These are phyloP conservation scores for Acanthopagrus latus DNA, from an alignment of 2,797 vertebrate genomes.

Conservation along the genomic window DNA sequence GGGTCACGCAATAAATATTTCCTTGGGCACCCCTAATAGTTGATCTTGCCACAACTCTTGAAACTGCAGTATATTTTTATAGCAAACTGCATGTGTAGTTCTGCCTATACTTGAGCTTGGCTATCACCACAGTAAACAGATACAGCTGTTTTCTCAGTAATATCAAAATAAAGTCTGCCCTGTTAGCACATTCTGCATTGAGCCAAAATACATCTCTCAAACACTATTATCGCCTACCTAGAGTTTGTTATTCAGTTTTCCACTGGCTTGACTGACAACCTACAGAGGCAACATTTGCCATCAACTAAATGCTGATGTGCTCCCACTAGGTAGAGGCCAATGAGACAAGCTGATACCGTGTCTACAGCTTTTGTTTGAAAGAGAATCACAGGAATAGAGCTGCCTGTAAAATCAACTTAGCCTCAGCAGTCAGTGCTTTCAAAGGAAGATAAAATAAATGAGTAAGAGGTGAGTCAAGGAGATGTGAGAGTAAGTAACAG, in stretches of 20 bases:
- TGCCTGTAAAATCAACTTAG: conserved; percentile 11
- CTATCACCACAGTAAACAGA: conserved; percentile 28
- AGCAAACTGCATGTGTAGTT: conserved; percentile 7
- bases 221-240: conserved; percentile 43
- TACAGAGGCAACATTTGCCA: conserved; percentile 34
- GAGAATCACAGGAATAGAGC: conserved; percentile 18
- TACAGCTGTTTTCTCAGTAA: conserved; percentile 30
- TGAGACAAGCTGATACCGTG: conserved; percentile 26
- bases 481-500: conserved; percentile 1
- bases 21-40: not conserved
- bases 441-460: conserved; percentile 3
- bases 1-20: not conserved
- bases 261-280: conserved; percentile 4
- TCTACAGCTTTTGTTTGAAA: not conserved
- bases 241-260: conserved; percentile 39
- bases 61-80: conserved; percentile 1
- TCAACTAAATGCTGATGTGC: conserved; percentile 9
- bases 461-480: not conserved
- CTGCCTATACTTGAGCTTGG: conserved; percentile 9
- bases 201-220: conserved; percentile 47
- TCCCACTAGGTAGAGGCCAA: conserved; percentile 37
- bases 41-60: not conserved
- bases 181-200: conserved; percentile 24
- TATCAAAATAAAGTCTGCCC: not conserved
- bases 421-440: not conserved